Evolutionary conservation across 2,797 vertebrate species (phyloP), one percentile per base, ranked within the genome.

Genomic region (Mormyrops attenuatus): DNA sequence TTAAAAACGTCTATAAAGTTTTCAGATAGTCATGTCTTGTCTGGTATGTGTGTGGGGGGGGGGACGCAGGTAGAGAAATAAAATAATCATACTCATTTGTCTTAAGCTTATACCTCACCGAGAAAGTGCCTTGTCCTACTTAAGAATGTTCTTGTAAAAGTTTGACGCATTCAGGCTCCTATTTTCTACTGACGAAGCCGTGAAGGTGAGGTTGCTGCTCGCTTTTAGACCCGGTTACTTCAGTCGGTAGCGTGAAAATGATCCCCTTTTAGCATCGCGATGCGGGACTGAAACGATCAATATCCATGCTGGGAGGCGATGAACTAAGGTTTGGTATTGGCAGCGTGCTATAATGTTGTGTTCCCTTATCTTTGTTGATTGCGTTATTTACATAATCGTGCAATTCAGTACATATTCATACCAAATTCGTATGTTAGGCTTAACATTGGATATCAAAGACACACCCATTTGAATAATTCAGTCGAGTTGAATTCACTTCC

Each of bases 61-160:
- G 34, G 11, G 7, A 30, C 30, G 26, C 22, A 77, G 13, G 1
- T 17, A 44, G 41, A 82, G 38, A 44, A 73, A 73, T 73, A 38
- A 34, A 73, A 73, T 38, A 17, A 82, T 9, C 6, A 44, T 2
- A 30, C 41, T 47, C 20, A 82, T 82, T 82, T 47, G 38, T 47
- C 41, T 47, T 47, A 82, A 20, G 77, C 38, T 73, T 20, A 22
- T 82, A n/a, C 6, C 15, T 82, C 77, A 44, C 73, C 73, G 38
- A 44, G 73, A 80, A 44, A 80, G 34, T 7, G 38, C 15, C 4
- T 44, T 80, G 77, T 82, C 77, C 77, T 22, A 80, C 22, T 41
- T 80, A 80, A 20, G 73, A 80, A 80, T 44, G 73, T 80, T 80
- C 73, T 44, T 80, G 77, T 82, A 82, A 82, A 82, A 22, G 77